Evolutionary conservation across 2,113 vertebrate species (phyloP).

Genomic region (Neogale vison): DNA sequence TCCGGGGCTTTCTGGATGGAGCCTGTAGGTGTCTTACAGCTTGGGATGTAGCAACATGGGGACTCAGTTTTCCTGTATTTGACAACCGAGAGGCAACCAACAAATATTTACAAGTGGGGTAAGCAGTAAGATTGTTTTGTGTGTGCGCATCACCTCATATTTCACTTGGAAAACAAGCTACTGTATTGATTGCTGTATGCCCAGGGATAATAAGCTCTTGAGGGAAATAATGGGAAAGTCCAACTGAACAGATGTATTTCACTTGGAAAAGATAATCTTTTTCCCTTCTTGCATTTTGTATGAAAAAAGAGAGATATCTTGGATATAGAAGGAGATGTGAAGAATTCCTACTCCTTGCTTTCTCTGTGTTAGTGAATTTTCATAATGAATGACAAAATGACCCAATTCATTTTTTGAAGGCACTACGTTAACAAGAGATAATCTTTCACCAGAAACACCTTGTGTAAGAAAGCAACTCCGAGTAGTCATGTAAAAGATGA

Average conservation of each 20-base stretch:
- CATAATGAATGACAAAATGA: constrained; percentile 31
- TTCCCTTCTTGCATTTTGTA: constrained; percentile 23
- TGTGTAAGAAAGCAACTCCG: background rate
- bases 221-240: constrained; percentile 3
- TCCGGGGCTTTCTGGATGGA: background rate
- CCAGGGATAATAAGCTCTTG: constrained; percentile 21
- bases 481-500: background rate
- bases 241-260: constrained; percentile 34
- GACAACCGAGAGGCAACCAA: background rate
- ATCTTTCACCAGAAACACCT: background rate
- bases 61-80: background rate
- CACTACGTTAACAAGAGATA: background rate
- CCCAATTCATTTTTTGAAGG: constrained; percentile 14
- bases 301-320: background rate
- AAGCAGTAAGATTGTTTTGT: background rate
- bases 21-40: background rate
- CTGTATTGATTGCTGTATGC: constrained; percentile 4
- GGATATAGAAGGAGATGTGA: constrained; percentile 14
- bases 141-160: background rate
- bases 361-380: constrained; percentile 38
- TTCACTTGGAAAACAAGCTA: constrained; percentile 48
- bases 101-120: background rate
- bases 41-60: background rate
- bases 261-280: constrained; percentile 37
- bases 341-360: constrained; percentile 2